Conservation (phyloP, 2,113 vertebrate species). For the Puntigrus tetrazona region DNA sequence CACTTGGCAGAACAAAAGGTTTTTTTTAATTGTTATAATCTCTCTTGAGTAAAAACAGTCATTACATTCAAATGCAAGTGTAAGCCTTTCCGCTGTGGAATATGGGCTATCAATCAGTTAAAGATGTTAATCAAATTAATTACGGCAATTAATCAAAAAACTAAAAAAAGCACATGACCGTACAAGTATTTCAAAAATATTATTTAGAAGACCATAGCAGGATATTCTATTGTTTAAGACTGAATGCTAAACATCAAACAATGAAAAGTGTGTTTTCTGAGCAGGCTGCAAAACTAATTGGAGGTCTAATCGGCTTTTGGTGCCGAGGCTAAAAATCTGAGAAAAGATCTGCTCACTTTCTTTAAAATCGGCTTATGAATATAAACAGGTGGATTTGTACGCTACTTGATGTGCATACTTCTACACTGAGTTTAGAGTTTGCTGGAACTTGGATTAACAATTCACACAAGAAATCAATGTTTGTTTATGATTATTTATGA, state of each 20-base stretch:
- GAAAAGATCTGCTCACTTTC: slow-evolving; percentile 50
- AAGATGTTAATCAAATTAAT: background rate
- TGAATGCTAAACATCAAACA: slow-evolving; percentile 1
- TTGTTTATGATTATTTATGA: background rate
- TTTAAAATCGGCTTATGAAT: slow-evolving; percentile 62
- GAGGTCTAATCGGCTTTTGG: slow-evolving; percentile 59
- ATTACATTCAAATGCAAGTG: background rate
- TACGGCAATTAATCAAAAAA: background rate
- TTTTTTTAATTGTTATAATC: slow-evolving; percentile 37
- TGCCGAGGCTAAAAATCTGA: background rate
- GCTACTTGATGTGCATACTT: slow-evolving; percentile 52
- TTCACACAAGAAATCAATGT: background rate
- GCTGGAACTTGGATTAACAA: slow-evolving; percentile 26
- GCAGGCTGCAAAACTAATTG: slow-evolving; percentile 50
- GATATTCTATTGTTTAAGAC: background rate
- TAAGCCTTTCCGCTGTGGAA: background rate
- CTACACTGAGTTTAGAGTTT: slow-evolving; percentile 44
- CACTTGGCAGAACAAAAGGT: slow-evolving; percentile 1
- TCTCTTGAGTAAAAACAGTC: background rate
- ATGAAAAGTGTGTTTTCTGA: slow-evolving; percentile 39
- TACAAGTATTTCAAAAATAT: background rate
- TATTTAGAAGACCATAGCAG: background rate
- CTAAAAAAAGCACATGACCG: background rate
- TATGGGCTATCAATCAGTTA: background rate
- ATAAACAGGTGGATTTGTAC: slow-evolving; percentile 53